Evolutionary conservation across 2,113 vertebrate species (phyloP).

Genomic region (Spea bombifrons): DNA sequence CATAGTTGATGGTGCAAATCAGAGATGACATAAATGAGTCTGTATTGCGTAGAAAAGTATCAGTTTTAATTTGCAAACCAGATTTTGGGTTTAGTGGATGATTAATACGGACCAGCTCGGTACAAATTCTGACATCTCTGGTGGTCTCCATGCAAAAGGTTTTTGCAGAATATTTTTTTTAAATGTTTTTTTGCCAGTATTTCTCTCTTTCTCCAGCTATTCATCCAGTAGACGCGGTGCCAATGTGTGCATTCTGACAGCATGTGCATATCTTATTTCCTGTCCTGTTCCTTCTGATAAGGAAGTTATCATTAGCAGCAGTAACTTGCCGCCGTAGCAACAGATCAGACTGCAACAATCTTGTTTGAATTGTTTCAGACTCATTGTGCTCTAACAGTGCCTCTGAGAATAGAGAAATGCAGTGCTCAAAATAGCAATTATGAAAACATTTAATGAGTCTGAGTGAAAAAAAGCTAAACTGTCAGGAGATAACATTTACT

Average conservation of each 20-base stretch:
- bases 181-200: not conserved
- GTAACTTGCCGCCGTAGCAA: constrained; percentile 38
- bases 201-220: not conserved
- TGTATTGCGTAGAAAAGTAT: too few relatives aligned
- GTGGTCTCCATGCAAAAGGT: not conserved
- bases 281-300: constrained; percentile 18
- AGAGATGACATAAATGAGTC: too few relatives aligned
- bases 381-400: constrained; percentile 30
- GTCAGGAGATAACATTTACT: not conserved
- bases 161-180: constrained; percentile 5
- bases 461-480: constrained; percentile 18
- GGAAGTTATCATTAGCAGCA: constrained; percentile 33
- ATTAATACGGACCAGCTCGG: not conserved
- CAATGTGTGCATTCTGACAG: constrained; percentile 13
- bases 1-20: too few relatives aligned
- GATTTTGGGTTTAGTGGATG: too few relatives aligned
- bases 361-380: constrained; percentile 33
- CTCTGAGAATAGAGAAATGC: constrained; percentile 21
- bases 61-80: too few relatives aligned
- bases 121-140: not conserved
- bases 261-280: constrained; percentile 20
- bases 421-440: constrained; percentile 30
- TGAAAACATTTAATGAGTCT: constrained; percentile 40
- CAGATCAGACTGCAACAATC: constrained; percentile 26
- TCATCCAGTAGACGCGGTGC: not conserved